Evolutionary conservation across 2,113 vertebrate species (phyloP).

Genomic region (Nothobranchius kuhntae): DNA sequence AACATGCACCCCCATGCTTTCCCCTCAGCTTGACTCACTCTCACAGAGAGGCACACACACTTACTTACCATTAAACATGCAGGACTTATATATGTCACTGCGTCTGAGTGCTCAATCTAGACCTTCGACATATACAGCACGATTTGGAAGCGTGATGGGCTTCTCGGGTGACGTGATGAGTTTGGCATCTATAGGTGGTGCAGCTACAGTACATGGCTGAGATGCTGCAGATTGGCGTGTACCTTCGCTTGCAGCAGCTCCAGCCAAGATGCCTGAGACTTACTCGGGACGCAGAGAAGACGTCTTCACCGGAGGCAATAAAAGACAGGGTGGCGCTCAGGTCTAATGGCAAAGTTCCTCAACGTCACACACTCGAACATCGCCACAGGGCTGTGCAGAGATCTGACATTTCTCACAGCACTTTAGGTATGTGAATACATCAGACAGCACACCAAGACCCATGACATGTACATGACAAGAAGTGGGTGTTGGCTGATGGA

Average conservation of each 20-base stretch:
- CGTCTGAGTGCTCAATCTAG: slow-evolving; percentile 34
- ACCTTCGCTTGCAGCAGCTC: background rate
- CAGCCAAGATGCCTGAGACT: slow-evolving; percentile 34
- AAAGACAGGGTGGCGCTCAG: slow-evolving; percentile 34
- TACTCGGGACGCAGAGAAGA: slow-evolving; percentile 33
- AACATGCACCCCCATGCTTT: slow-evolving; percentile 21
- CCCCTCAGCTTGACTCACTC: slow-evolving; percentile 25
- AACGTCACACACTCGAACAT: slow-evolving; percentile 13
- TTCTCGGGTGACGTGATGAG: slow-evolving; percentile 28
- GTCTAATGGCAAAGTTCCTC: slow-evolving; percentile 49
- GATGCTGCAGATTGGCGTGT: slow-evolving; percentile 23
- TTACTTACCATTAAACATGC: slow-evolving; percentile 48
- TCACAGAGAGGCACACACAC: slow-evolving; percentile 19
- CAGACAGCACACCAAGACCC: slow-evolving; percentile 32
- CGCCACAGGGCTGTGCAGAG: slow-evolving; percentile 21
- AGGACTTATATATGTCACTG: slow-evolving; percentile 67
- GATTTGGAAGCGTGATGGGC: slow-evolving; percentile 30
- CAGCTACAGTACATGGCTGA: slow-evolving; percentile 28
- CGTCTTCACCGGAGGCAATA: slow-evolving; percentile 42
- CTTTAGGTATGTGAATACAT: slow-evolving; percentile 56
- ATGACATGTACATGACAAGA: slow-evolving; percentile 62
- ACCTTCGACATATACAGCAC: slow-evolving; percentile 41
- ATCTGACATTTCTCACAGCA: slow-evolving; percentile 52
- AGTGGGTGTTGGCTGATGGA: slow-evolving; percentile 62
- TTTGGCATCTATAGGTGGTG: slow-evolving; percentile 53